Percentiles rank a stretch among this genome's conserved stretches.
Evolutionary conservation across 2,797 vertebrate genomes (phyloP).

Genomic region (Lycodopsis pacificus): DNA sequence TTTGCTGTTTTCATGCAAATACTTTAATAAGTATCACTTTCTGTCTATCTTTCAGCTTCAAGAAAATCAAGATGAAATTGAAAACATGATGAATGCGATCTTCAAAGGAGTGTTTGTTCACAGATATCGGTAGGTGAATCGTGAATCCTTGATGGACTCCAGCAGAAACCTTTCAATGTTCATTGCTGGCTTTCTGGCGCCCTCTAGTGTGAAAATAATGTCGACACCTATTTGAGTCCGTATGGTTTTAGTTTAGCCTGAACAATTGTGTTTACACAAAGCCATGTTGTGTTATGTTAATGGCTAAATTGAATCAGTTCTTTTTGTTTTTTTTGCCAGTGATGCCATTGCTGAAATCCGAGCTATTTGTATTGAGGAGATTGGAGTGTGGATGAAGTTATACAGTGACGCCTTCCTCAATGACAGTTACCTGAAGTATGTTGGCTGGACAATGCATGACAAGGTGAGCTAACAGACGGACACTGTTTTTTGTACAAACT

Average conservation of each 20-base stretch:
- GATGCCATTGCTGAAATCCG: constrained; percentile 96
- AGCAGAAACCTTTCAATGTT: neutral
- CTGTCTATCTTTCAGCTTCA: constrained; percentile 89
- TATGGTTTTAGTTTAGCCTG: neutral
- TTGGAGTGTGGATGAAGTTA: constrained; percentile 97
- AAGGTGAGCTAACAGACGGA: constrained; percentile 89
- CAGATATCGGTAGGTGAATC: constrained; percentile 90
- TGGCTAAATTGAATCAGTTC: neutral
- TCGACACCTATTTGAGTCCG: constrained; percentile 3
- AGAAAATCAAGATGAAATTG: constrained; percentile 99
- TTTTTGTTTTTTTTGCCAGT: constrained; percentile 71
- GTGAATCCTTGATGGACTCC: constrained; percentile 20
- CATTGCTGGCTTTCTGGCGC: constrained; percentile 30
- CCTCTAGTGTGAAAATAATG: constrained; percentile 58
- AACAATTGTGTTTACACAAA: constrained; percentile 7
- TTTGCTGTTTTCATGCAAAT: neutral
- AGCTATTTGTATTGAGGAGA: constrained; percentile 95
- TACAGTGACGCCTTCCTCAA: constrained; percentile 97
- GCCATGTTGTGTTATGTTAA: neutral
- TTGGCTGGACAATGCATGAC: constrained; percentile 97
- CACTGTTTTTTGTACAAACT: neutral
- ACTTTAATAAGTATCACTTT: neutral
- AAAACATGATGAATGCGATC: constrained; percentile 99
- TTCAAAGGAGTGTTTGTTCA: constrained; percentile 99
- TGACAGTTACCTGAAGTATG: constrained; percentile 96